phyloP scores from a whole-genome alignment of 2,113 vertebrate species.

The Micronycteris hirsuta region DNA sequence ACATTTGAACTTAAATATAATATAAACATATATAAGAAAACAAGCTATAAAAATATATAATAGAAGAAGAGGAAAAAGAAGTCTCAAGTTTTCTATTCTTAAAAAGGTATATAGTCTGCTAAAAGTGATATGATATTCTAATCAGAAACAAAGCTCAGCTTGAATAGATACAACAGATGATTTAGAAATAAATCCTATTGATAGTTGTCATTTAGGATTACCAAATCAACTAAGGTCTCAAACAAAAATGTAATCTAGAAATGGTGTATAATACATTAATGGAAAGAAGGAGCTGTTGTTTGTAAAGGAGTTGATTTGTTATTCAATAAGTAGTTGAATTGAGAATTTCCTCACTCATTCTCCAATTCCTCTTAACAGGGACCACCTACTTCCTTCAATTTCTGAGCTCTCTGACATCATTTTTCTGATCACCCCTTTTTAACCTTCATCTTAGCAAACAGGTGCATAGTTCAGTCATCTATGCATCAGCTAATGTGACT shows the following conservation, averaged over 20 bases:
- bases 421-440: not conserved
- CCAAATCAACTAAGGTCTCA: not conserved
- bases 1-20: not conserved
- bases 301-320: not conserved
- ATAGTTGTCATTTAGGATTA: not conserved
- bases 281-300: not conserved
- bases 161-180: not conserved
- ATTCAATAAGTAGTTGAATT: not conserved
- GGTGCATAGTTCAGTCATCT: not conserved
- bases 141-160: not conserved
- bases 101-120: not conserved
- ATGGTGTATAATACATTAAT: not conserved
- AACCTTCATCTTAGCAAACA: not conserved
- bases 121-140: not conserved
- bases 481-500: not conserved
- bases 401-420: not conserved
- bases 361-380: not conserved
- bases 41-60: not conserved
- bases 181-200: not conserved
- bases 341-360: not conserved
- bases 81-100: not conserved
- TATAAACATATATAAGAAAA: not conserved
- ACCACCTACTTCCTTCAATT: not conserved
- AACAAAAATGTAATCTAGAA: not conserved
- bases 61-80: not conserved